Evolutionary conservation across 1,140 invertebrate genomes (phyloP).

Genomic region (Papilio aristodemus): DNA sequence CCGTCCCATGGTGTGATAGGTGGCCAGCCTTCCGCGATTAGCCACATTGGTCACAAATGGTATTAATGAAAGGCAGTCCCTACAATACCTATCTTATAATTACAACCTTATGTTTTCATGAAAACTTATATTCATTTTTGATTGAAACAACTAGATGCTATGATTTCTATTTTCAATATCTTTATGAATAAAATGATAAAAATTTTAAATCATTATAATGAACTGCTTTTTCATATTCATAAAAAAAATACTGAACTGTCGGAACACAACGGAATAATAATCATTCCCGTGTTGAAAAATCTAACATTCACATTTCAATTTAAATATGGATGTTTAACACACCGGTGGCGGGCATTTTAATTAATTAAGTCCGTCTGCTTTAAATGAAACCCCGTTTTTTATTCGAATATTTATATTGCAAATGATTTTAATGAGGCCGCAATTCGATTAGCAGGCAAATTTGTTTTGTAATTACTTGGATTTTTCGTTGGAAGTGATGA

Average conservation of each 20-base stretch:
- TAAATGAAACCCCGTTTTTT: neutral
- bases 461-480: neutral
- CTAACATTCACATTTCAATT: constrained; percentile 9
- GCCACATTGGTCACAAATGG: too few relatives aligned
- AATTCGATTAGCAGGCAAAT: neutral
- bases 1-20: too few relatives aligned
- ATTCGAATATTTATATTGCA: neutral
- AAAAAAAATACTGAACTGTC: neutral
- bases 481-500: too few relatives aligned
- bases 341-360: constrained; percentile 10
- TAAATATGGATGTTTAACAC: constrained; percentile 4
- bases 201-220: neutral
- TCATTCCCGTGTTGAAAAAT: neutral
- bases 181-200: neutral
- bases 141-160: too few relatives aligned
- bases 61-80: too few relatives aligned
- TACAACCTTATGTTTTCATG: neutral
- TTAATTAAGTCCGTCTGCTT: constrained; percentile 14
- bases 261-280: constrained; percentile 8
- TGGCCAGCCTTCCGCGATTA: too few relatives aligned
- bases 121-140: neutral
- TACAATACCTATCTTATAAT: neutral
- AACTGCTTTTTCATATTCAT: neutral
- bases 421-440: constrained; percentile 13
- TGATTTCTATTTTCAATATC: neutral